Base-by-base conservation (phyloP, 2,888 invertebrate genomes). In the Heliconius hortense region DNA sequence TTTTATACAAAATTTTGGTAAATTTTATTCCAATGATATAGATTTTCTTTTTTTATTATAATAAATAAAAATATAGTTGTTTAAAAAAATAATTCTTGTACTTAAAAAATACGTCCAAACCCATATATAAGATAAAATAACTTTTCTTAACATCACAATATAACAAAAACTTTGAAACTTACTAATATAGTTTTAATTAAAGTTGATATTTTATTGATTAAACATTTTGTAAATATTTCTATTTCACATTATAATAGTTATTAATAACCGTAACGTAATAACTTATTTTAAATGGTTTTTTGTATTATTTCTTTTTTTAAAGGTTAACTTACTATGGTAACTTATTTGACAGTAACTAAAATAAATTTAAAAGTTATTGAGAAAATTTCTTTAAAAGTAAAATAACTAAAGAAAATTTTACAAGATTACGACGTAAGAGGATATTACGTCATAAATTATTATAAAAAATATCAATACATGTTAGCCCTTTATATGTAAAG, bases 71-170 rank as follows among this genome's bases (percentile, higher is more conserved):
- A 39, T n/a, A n/a, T 21, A 39, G 15, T 43, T 24, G 2, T 4
- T 48, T 1, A 48, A 48, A 48, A 48, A 48, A 48, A 48, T 7
- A 21, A 53, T 11, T 53, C 0, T 15, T 53, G 56, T 69, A 69
- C 69, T 69, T 69, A 69, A 69, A 53, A 31, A n/a, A 69, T 56
- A 26, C 69, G 69, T 69, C 69, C 69, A 31, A 31, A 7, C 5
- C 31, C 11, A 13, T 59, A 15, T 60, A 15, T 26, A 24, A 11
- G 4, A 5, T 60, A 60, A 53, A 69, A 56, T n/a, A 56, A 53
- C 48, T 53, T 53, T 53, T 53, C 8, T 53, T 21, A 53, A 28
- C 48, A 56, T 56, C 56, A 31, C 56, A 69, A 69, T 31, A 69
- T 13, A 31, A 31, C 0, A 56, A 69, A 56, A n/a, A 56, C 1